phyloP scores from a whole-genome alignment of 2,888 invertebrate genomes.

The Limnephilus marmoratus region DNA sequence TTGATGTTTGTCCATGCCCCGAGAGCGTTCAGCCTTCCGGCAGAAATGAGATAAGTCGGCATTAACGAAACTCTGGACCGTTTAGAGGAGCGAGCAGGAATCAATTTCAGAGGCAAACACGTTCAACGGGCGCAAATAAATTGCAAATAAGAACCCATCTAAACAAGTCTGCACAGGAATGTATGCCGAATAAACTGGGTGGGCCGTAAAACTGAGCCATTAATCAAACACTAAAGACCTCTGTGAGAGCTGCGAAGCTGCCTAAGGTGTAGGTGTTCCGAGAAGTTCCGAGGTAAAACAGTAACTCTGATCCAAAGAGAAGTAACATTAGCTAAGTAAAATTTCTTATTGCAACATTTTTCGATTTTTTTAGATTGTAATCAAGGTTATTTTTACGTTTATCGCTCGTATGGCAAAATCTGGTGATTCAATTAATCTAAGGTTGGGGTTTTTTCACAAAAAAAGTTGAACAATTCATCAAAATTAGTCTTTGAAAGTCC shows the following conservation, averaged over 20 bases:
- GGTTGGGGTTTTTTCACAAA: too few relatives aligned
- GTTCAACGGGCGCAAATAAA: conserved; percentile 4
- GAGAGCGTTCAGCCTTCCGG: neutral
- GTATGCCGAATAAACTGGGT: neutral
- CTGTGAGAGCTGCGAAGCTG: neutral
- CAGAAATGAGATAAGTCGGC: conserved; percentile 7
- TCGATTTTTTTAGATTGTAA: too few relatives aligned
- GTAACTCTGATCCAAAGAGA: neutral
- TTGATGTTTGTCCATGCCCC: neutral
- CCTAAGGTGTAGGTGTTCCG: neutral
- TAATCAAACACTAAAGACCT: neutral
- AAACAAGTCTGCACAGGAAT: neutral
- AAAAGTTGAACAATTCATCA: too few relatives aligned
- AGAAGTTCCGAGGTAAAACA: neutral
- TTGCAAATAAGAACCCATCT: neutral
- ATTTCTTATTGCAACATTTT: too few relatives aligned
- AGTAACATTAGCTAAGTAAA: too few relatives aligned
- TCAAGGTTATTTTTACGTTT: too few relatives aligned
- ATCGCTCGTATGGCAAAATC: too few relatives aligned
- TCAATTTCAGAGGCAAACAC: conserved; percentile 44
- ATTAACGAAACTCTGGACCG: conserved; percentile 34
- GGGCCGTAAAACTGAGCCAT: neutral
- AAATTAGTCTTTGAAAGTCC: too few relatives aligned
- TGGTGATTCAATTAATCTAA: too few relatives aligned
- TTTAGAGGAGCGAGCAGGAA: conserved; percentile 8